Evolutionary conservation across 2,797 vertebrate genomes (phyloP).

Genomic region (Clarias pachynema): DNA sequence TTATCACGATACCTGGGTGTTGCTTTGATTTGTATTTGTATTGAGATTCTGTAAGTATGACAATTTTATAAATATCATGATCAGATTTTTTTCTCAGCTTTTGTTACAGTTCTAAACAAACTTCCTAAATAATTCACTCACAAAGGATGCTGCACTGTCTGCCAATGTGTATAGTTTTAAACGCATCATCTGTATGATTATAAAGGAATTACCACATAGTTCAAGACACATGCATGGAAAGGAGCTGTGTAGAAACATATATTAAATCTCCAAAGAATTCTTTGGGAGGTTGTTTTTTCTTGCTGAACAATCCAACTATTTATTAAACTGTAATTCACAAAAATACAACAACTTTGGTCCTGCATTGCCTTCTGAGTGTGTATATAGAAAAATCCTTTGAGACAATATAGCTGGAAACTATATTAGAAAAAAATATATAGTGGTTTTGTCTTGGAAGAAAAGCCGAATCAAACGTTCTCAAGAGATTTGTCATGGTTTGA

Average conservation of each 20-base stretch:
- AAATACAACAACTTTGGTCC: not conserved
- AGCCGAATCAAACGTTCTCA: conserved; percentile 37
- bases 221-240: not conserved
- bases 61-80: no score
- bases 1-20: no score
- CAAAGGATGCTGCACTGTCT: no score
- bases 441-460: conserved; percentile 24
- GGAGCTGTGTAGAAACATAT: not conserved
- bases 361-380: not conserved
- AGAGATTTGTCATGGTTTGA: conserved; percentile 44
- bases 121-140: no score
- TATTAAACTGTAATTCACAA: not conserved
- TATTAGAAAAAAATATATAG: conserved; percentile 1
- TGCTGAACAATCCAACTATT: not conserved
- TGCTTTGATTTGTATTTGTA: no score
- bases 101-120: no score
- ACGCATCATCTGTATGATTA: no score
- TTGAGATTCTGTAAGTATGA: no score
- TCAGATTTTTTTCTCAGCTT: no score
- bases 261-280: not conserved
- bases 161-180: no score
- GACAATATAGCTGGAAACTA: conserved; percentile 5
- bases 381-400: not conserved
- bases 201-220: not conserved
- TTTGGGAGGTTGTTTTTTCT: not conserved